phyloP scores from a whole-genome alignment of 2,113 vertebrate genomes.

The Tenrec ecaudatus region DNA sequence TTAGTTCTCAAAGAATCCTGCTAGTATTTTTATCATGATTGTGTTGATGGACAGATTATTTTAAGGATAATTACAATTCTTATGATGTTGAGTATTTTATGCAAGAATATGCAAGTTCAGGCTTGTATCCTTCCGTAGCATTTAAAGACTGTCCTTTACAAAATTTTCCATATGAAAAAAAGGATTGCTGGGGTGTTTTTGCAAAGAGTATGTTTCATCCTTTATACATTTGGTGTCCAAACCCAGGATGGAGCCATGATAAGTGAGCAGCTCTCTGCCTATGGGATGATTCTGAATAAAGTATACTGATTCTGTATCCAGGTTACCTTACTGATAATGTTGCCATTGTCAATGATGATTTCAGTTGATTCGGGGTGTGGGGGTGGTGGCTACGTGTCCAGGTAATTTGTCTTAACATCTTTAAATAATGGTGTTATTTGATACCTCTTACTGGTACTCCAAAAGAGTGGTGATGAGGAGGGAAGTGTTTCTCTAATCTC shows the following conservation, averaged over 20 bases:
- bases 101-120: slow-evolving; percentile 34
- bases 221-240: background rate
- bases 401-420: background rate
- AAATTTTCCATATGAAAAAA: slow-evolving; percentile 29
- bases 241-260: background rate
- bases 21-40: slow-evolving; percentile 31
- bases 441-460: background rate
- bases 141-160: slow-evolving; percentile 50
- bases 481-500: background rate
- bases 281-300: background rate
- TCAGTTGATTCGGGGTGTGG: background rate
- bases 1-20: background rate
- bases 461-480: background rate
- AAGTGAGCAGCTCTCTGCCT: background rate
- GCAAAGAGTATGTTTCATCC: slow-evolving; percentile 33
- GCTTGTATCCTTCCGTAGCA: background rate
- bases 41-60: background rate
- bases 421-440: too few relatives aligned
- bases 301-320: background rate
- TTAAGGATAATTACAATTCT: slow-evolving; percentile 29
- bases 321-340: background rate
- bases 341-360: background rate
- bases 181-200: slow-evolving; percentile 62
- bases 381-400: background rate
- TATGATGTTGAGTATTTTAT: background rate